A percentile compares a stretch with the other conserved stretches of the same genome.
phyloP scores from a whole-genome alignment of 2,113 vertebrate genomes.

The Tautogolabrus adspersus region DNA sequence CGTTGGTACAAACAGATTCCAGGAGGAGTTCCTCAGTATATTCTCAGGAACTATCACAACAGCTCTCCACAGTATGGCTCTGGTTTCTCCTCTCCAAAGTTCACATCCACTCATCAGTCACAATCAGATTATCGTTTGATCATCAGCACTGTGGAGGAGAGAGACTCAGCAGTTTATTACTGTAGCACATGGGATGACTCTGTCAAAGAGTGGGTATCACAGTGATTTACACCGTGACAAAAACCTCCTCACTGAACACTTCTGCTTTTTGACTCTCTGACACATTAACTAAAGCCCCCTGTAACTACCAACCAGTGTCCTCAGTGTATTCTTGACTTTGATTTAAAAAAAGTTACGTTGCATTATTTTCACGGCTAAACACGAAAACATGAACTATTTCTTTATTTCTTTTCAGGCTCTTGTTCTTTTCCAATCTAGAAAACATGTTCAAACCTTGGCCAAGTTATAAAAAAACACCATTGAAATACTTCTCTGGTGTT shows the following conservation, averaged over 20 bases:
- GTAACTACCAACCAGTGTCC: too few species aligned
- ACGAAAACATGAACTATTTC: too few species aligned
- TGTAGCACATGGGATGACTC: conserved; percentile 5
- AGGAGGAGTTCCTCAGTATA: conserved; percentile 17
- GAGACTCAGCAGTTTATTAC: conserved; percentile 29
- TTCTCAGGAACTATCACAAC: background rate
- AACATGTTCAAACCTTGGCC: too few species aligned
- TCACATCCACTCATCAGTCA: conserved; percentile 54
- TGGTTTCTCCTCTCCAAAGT: conserved; percentile 34
- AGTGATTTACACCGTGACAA: conserved; percentile 64
- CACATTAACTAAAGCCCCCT: too few species aligned
- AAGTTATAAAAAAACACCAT: too few species aligned
- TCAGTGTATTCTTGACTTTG: too few species aligned
- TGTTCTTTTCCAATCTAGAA: too few species aligned
- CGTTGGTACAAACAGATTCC: conserved; percentile 63
- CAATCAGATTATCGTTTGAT: conserved; percentile 54
- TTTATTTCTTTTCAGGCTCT: too few species aligned
- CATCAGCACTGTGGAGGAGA: conserved; percentile 55
- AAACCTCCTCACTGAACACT: conserved; percentile 29
- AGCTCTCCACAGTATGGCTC: accelerated
- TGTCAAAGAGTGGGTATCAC: background rate
- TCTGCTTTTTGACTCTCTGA: background rate
- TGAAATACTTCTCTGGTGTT: too few species aligned
- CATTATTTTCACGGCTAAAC: too few species aligned
- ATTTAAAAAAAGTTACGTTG: too few species aligned